These are phyloP conservation scores for Trematocara marginatum DNA, from an alignment of 2,113 vertebrate genomes.

Conservation along the genomic window DNA sequence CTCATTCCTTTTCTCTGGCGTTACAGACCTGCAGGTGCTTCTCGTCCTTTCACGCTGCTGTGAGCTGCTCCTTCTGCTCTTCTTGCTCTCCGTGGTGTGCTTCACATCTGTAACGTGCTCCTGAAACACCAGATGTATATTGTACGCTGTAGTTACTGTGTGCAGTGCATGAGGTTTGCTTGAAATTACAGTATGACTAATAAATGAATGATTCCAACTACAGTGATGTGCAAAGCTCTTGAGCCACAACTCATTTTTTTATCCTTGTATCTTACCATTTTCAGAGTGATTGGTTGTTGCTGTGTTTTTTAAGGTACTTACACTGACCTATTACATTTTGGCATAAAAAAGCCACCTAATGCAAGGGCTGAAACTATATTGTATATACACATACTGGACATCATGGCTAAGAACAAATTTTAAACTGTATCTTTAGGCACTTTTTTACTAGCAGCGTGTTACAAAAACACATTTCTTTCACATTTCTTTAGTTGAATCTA, in stretches of 20 bases:
- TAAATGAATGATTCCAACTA: background rate
- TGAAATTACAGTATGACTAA: background rate
- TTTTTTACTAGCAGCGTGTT: fast-evolving
- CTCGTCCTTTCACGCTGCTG: background rate
- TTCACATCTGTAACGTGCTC: background rate
- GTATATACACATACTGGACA: background rate
- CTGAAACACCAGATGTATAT: background rate
- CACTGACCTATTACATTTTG: background rate
- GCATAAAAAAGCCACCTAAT: background rate
- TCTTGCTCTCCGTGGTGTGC: background rate
- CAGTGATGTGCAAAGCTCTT: background rate
- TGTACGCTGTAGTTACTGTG: background rate
- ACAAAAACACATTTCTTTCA: background rate
- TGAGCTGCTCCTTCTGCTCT: background rate
- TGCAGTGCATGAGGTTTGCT: background rate
- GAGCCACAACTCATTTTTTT: background rate
- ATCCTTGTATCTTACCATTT: background rate
- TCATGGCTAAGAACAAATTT: background rate
- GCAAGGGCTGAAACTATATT: background rate
- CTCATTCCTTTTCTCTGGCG: background rate
- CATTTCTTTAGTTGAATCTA: background rate
- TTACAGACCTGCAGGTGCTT: background rate
- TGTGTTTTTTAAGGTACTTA: background rate
- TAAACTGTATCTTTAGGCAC: background rate
- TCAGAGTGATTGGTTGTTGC: background rate